A percentile compares a stretch with the other conserved stretches of the same genome.
Conservation (phyloP, 2,888 invertebrate species). For the Drosophila paracracens region DNA sequence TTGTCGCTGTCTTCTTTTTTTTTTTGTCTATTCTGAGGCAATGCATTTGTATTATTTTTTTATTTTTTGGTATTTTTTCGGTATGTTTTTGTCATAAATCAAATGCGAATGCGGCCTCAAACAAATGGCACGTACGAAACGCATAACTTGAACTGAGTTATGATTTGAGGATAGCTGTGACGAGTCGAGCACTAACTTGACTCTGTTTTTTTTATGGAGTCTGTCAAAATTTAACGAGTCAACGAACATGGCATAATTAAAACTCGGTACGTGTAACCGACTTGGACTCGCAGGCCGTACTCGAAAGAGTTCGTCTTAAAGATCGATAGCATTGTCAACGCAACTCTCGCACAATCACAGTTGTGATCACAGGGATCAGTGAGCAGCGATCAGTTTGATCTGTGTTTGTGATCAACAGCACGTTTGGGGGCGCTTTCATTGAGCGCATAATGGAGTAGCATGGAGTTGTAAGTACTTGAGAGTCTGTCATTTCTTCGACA, state of each 20-base stretch:
- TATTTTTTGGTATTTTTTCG: constrained; percentile 8
- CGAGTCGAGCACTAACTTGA: constrained; percentile 13
- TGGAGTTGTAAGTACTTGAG: constrained; percentile 1
- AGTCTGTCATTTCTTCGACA: neutral
- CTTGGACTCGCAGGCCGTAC: constrained; percentile 3
- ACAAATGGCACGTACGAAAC: constrained; percentile 71
- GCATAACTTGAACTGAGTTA: constrained; percentile 72
- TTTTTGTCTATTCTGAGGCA: constrained; percentile 25
- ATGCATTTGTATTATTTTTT: constrained; percentile 10
- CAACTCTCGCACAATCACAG: constrained; percentile 13
- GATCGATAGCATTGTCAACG: constrained; percentile 53
- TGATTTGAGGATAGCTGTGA: constrained; percentile 47
- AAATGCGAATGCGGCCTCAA: constrained; percentile 56
- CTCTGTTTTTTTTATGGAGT: constrained; percentile 31
- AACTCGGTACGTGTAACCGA: constrained; percentile 32
- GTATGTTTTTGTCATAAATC: constrained; percentile 62
- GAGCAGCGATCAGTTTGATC: constrained; percentile 27
- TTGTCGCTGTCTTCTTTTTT: constrained; percentile 29
- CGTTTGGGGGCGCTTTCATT: constrained; percentile 54
- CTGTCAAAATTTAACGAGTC: constrained; percentile 61
- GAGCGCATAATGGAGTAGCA: constrained; percentile 8
- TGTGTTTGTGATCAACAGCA: constrained; percentile 41
- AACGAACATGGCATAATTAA: constrained; percentile 67
- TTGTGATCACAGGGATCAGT: constrained; percentile 13
- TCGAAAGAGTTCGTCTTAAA: constrained; percentile 42